Base-by-base conservation (phyloP, 2,797 vertebrate genomes). In the Myotis pilosus region DNA sequence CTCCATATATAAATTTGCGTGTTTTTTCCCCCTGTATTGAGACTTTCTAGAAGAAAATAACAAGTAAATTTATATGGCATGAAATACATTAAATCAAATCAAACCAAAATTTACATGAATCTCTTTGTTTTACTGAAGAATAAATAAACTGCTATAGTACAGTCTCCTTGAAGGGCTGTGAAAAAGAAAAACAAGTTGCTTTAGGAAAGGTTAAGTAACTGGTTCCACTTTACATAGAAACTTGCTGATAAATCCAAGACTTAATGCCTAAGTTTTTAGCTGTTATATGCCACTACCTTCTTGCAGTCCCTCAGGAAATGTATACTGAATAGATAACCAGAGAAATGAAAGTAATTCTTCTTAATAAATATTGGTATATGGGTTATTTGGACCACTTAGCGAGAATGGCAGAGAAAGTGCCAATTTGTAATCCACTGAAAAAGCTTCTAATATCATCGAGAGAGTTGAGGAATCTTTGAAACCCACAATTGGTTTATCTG, bases 101-200 rank as follows among this genome's bases (percentile, higher is more conserved):
- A 51, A 79, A 81, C 60, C 5, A 88, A 89, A 80, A 71, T 38
- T 62, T 71, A 91, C 22, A 74, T 10, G 12, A 79, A 41, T 74
- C 64, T 57, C 38, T 83, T 38, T 64, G 36, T 74, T 92, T 89
- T 84, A 76, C 30, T 95, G 55, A 87, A 53, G 47, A 91, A 66
- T 33, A 84, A 71, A 74, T 36, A 80, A 33, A 68, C 25, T 20
- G 9, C 33, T 36, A n/a, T 4, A 7, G 8, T 7, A 68, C 7
- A 30, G 51, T 23, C 3, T 53, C 30, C 33, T 9, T 33, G 68
- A 16, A 78, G 15, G 20, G 17, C 19, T 76, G 36, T 38, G 16
- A 75, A 23, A n/a, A 82, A 89, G 16, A 66, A 33, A 12, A 88
- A 28, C 6, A 44, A 57, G 28, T 62, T 62, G 28, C 28, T 62